Base-by-base conservation (phyloP, 2,797 vertebrate species). In the Hypotaenidia philippensis region DNA sequence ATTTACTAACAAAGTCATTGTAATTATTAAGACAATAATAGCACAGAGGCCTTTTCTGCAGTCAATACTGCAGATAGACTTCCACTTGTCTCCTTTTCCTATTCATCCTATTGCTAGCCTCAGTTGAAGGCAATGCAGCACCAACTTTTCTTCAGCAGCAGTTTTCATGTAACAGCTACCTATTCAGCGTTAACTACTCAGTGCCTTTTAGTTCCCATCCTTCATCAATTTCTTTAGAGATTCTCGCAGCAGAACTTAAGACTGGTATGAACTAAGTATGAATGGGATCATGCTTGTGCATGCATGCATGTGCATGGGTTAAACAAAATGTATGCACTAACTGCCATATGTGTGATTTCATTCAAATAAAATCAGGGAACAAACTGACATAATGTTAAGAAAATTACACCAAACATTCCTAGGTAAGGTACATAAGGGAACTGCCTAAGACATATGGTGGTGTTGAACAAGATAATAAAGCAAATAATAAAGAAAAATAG, bases 221-320 rank as follows among this genome's bases (percentile, higher is more conserved):
- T 47, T 60, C 64, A 64, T 32, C 44, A 86, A 7, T 25, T 59
- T 11, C 50, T 77, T 55, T 34, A 55, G 8, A 56, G 34, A 71
- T 38, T 64, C 38, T 47, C 0, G 0, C 11, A 80, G 55, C 29
- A 89, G 21, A 83, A 18, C 2, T 69, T 17, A 52, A n/a, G n/a
- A 32, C 3, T 60, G 40, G 26, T 79, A 56, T 88, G n/a, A 91
- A 61, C 5, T 19, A 8, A 69, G 19, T 47, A 38, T 8, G 2
- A 91, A 71, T 4, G n/a, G 38, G 25, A 50, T 3, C 1, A 0
- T 47, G 32, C 31, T 50, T 64, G 29, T 47, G 20, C 14, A 5
- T 5, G 9, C 12, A 53, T 7, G 6, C 1, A 21, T 20, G 34
- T 59, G 26, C 20, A 31, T 2, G 1, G 34, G 22, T 40, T 59